Evolutionary conservation across 2,113 vertebrate species (phyloP), one percentile per base, ranked within the genome.

Genomic region (Macrotus californicus): DNA sequence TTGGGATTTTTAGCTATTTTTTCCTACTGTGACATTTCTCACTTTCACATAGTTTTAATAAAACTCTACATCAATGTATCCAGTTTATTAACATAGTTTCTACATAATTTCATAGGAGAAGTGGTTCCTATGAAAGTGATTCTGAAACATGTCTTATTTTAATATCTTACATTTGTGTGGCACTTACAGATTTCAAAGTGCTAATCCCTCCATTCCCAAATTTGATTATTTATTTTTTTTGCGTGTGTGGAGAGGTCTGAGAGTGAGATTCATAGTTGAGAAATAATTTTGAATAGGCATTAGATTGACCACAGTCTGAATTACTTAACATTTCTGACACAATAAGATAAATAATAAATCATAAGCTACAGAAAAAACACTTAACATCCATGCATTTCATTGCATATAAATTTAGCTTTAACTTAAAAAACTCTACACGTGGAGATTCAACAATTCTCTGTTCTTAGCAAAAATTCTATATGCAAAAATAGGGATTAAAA

Each of bases 271-370:
- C 46, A 43, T 34, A 81, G 43, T 31, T 43, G 66, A 94, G 56
- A 91, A 94, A 87, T 80, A 91, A 50, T 94, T 96, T 87, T 76
- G 43, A 95, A 76, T 48, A 93, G 56, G 46, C 19, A 70, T 21
- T 83, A 56, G 22, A 75, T 52, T 87, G 39, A 67, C 31, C 3
- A 73, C 6, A 79, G 5, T 64, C 11, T 94, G 24, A n/a, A 82
- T 87, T 96, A 84, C 22, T 94, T 48, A 54, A 22, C 0, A 66
- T 86, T 77, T 90, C 12, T 88, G 66, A 84, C 11, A 92, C 6
- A 86, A 36, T 24, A 82, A 73, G 34, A 70, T 90, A 79, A 54
- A 54, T 66, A 76, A 75, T 43, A 54, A 87, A 79, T 59, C 31
- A 89, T 21, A 93, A 90, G 11, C 26, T 89, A 87, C 1, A 82